phyloP scores from a whole-genome alignment of 2,113 vertebrate species.

The Gnathonemus longibarbis region DNA sequence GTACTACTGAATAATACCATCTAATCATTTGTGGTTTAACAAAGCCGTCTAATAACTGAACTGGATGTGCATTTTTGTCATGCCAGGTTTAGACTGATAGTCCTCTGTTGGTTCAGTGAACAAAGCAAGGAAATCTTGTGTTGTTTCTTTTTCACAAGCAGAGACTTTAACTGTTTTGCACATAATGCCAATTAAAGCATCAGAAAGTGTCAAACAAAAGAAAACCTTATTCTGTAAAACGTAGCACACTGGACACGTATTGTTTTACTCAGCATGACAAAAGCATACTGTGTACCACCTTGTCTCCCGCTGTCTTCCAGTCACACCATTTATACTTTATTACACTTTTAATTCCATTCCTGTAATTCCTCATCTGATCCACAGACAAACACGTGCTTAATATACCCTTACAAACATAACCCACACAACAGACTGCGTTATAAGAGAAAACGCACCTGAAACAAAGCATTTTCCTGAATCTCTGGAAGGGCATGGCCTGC shows the following conservation, averaged over 20 bases:
- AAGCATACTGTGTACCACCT: not conserved
- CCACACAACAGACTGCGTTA: not conserved
- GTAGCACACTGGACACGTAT: not conserved
- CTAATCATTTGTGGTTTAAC: not conserved
- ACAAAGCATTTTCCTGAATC: not conserved
- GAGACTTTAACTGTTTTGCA: not conserved
- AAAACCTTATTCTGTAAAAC: not conserved
- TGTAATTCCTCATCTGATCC: not conserved
- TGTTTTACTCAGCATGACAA: not conserved
- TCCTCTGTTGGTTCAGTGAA: not conserved
- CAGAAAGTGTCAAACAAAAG: not conserved
- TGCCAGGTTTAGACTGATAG: not conserved
- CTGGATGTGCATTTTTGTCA: not conserved
- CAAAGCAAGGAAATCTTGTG: not conserved
- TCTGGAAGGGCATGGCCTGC: slow-evolving; percentile 7
- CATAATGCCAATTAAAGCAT: not conserved
- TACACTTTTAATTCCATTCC: not conserved
- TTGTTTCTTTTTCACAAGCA: not conserved
- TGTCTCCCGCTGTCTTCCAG: not conserved
- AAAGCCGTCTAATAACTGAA: not conserved
- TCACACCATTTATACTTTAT: not conserved
- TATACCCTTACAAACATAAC: slow-evolving; percentile 21
- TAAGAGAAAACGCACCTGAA: not conserved
- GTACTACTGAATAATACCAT: not conserved
- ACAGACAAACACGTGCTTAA: not conserved